Evolutionary conservation across 2,113 vertebrate genomes (phyloP), one percentile per base, ranked within the genome.

Genomic region (Corythoichthys intestinalis): DNA sequence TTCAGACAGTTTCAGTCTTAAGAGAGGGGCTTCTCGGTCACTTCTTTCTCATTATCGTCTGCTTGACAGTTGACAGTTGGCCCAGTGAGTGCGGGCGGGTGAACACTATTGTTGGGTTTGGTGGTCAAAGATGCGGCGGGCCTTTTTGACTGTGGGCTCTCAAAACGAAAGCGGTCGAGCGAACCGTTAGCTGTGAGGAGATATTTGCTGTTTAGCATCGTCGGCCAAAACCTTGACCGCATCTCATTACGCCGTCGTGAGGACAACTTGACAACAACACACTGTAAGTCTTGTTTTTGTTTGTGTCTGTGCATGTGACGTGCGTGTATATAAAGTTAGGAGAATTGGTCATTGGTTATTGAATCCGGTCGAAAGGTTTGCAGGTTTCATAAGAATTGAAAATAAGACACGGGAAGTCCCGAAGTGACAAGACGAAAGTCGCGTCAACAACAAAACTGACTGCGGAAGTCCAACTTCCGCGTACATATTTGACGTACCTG

Each of bases 31-130:
- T 54, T 20, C 52, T 28, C 8, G 52, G 52, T 54, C 52, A 56
- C 53, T 47, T 28, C 20, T 28, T 28, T 28, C 20, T 28, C 20
- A 28, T 1, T 12, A 56, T 56, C 34, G 53, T 2, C 12, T 2
- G 9, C 53, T 37, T 37, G 12, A 13, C 56, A 58, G 56, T 58
- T 58, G 56, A 58, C 56, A 58, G 56, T 58, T 58, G 54, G 54
- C 11, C 34, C 34, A 12, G 34, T 11, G 54, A 37, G 12, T 14
- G 56, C 34, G 12, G 34, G 35, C 13, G 35, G 34, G 56, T 37
- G 34, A 37, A 13, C 56, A 12, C 6, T 14, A 34, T 28, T 54
- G 53, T 56, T 53, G 50, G 17, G 50, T 28, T 56, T 20, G 2
- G 20, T 44, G 9, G 53, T 4, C 20, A 37, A 58, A 58, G 34